Evolutionary conservation across 2,113 vertebrate genomes (phyloP).

Genomic region (Xiphophorus hellerii): DNA sequence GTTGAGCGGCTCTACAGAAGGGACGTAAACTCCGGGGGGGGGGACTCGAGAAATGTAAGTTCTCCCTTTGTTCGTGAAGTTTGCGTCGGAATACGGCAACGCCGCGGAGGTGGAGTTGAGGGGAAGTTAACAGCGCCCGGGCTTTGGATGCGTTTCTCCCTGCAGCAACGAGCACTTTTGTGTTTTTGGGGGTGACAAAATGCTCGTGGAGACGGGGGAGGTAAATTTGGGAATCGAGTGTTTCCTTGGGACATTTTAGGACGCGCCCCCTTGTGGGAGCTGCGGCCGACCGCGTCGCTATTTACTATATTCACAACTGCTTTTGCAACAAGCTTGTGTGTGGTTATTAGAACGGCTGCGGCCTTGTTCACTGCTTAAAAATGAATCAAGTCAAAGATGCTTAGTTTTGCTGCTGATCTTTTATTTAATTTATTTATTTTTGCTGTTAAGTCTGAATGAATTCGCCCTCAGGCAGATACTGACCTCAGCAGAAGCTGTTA

Average conservation of each 20-base stretch:
- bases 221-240: not conserved
- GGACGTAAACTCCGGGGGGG: not conserved
- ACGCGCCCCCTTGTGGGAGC: constrained; percentile 77
- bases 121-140: not conserved
- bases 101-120: not conserved
- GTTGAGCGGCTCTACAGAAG: constrained; percentile 70
- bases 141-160: not conserved
- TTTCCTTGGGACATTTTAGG: constrained; percentile 22
- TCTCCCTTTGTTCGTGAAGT: constrained; percentile 45
- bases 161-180: not conserved
- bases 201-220: not conserved
- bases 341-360: not conserved
- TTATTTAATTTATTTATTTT: not conserved
- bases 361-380: not conserved
- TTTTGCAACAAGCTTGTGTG: constrained; percentile 20
- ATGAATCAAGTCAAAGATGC: not conserved
- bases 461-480: not conserved
- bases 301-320: constrained; percentile 24
- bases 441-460: not conserved
- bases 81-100: constrained; percentile 7
- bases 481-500: not conserved
- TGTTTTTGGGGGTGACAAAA: not conserved
- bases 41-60: constrained; percentile 70
- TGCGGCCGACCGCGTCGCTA: not conserved
- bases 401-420: not conserved